A percentile compares a stretch with the other conserved stretches of the same genome.
Evolutionary conservation across 2,113 vertebrate genomes (phyloP).

Genomic region (Eptesicus fuscus): DNA sequence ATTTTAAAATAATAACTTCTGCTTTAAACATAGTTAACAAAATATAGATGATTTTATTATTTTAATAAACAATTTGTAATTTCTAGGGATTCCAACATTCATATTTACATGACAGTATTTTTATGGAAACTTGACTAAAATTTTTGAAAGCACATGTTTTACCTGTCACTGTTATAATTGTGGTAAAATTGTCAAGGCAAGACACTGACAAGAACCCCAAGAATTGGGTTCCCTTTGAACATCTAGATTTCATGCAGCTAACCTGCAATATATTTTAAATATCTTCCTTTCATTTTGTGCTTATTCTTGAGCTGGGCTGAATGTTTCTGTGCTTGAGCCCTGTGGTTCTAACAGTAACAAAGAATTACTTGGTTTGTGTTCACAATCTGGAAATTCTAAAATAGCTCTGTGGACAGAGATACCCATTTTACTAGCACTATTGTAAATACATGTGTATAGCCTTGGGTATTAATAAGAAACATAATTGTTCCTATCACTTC

Average conservation of each 20-base stretch:
- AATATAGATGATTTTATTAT: not conserved
- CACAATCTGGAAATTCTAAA: not conserved
- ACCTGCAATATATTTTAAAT: not conserved
- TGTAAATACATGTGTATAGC: not conserved
- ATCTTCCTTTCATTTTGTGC: not conserved
- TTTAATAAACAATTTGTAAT: not conserved
- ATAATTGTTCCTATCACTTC: not conserved
- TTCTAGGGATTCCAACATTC: not conserved
- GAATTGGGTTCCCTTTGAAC: no score
- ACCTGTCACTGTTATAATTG: not conserved
- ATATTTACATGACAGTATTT: not conserved
- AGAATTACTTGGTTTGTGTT: not conserved
- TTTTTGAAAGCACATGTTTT: no score
- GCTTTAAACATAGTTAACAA: not conserved
- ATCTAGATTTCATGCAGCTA: not conserved
- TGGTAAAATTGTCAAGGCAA: no score
- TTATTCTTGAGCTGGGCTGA: not conserved
- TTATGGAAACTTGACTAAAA: no score
- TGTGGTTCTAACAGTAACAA: not conserved
- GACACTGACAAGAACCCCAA: no score
- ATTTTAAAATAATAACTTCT: not conserved
- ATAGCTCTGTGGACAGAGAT: not conserved
- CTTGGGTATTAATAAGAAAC: not conserved
- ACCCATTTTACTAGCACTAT: not conserved
- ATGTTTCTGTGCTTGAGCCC: not conserved